phyloP scores from a whole-genome alignment of 1,140 invertebrate genomes.

The Tigriopus japonicus region DNA sequence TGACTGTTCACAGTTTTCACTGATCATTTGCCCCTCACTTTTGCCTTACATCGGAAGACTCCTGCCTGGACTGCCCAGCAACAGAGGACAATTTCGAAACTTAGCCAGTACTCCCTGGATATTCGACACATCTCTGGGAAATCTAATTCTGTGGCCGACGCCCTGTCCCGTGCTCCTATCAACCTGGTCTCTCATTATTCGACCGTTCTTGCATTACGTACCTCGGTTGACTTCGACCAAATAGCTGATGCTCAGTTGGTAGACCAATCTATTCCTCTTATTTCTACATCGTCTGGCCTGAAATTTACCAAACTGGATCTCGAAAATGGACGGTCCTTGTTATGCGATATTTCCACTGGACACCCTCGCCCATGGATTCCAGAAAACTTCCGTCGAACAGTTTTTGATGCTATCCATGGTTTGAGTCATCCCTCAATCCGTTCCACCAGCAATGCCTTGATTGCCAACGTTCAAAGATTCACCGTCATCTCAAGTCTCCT shows the following conservation, averaged over 20 bases:
- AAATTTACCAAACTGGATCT: too few relatives aligned
- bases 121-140: neutral
- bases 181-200: too few relatives aligned
- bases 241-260: too few relatives aligned
- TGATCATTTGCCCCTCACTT: slow-evolving; percentile 26
- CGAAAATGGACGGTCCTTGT: too few relatives aligned
- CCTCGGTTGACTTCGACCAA: too few relatives aligned
- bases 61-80: neutral
- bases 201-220: too few relatives aligned
- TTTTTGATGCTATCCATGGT: slow-evolving; percentile 8
- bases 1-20: slow-evolving; percentile 23
- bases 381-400: neutral
- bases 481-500: too few relatives aligned
- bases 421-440: slow-evolving; percentile 11
- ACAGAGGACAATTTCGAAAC: neutral
- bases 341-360: slow-evolving; percentile 15
- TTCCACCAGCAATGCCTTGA: neutral
- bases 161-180: too few relatives aligned
- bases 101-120: neutral
- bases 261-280: too few relatives aligned
- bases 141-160: too few relatives aligned
- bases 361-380: slow-evolving; percentile 7
- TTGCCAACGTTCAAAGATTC: neutral
- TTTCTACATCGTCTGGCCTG: too few relatives aligned
- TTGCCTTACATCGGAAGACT: slow-evolving; percentile 18